Conservation (phyloP, 2,797 vertebrate species). For the Eulemur coronatus region DNA sequence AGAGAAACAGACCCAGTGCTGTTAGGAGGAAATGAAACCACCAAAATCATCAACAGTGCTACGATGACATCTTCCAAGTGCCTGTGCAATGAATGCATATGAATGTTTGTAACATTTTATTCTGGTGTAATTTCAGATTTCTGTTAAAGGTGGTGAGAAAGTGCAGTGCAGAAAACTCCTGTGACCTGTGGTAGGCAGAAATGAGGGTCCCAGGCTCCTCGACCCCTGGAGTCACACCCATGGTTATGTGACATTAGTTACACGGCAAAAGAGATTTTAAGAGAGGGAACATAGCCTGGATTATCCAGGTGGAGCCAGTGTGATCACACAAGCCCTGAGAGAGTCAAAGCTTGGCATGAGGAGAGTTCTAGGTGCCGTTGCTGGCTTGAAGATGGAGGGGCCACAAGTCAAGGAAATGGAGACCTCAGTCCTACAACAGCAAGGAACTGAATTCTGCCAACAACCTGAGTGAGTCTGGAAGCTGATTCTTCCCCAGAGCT, state of each 20-base stretch:
- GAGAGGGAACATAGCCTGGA: neutral
- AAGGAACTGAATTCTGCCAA: neutral
- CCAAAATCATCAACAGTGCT: neutral
- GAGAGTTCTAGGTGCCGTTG: accelerated
- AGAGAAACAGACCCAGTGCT: neutral
- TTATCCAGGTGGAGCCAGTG: neutral
- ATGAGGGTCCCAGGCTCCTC: neutral
- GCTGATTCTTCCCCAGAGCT: neutral
- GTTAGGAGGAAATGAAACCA: neutral
- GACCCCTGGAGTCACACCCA: neutral
- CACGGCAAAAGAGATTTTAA: neutral
- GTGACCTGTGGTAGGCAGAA: neutral
- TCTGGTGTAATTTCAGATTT: neutral
- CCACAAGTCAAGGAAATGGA: neutral
- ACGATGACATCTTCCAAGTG: neutral
- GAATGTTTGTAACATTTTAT: neutral
- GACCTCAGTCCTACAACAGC: neutral
- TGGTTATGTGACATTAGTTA: neutral
- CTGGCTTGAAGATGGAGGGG: neutral
- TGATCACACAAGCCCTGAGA: neutral
- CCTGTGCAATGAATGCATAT: neutral
- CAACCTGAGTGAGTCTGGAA: neutral
- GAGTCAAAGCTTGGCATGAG: neutral
- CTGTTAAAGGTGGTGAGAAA: neutral
- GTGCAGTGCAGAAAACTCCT: neutral